Evolutionary conservation across 2,113 vertebrate species (phyloP), one percentile per base, ranked within the genome.

Genomic region (Chionodraco myersi): DNA sequence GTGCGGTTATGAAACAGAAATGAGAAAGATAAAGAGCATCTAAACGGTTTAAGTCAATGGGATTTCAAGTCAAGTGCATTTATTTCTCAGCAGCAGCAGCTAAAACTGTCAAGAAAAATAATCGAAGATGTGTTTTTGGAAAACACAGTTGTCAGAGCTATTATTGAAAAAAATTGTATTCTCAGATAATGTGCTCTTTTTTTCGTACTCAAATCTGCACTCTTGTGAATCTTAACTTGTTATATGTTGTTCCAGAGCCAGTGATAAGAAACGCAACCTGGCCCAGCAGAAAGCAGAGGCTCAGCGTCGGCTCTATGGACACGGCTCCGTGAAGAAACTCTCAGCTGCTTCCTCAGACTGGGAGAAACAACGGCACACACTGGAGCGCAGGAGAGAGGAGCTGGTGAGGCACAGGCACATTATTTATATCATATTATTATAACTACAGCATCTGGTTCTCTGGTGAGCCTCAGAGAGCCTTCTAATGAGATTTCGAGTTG

Each of bases 251-350:
- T 94, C 77, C 90, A 99, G 98, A 92, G 96, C 97, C 62, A 99
- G 98, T 7, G 98, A 99, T 94, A 98, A 98, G 94, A 97, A 97
- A 73, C 97, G 91, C 83, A 99, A 99, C 92, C 94, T 99, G 92
- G 98, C 97, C 34, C 97, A 97, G 88, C 97, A 99, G 87, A 99
- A 99, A 91, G 98, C 98, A 0, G 98, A 99, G 82, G 97, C 98
- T 82, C 98, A 98, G 82, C 96, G 94, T 74, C 95, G 98, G 7
- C 95, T 99, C 0, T 99, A 99, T 7, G 98, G 98, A 72, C 97
- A 99, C 52, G 96, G 97, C 57, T 94, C 97, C 60, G 92, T 96
- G 88, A 98, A 96, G 91, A 97, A 95, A 75, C 95, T 97, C 6
- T 94, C 96, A 0, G 96, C 97, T 0, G 94, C 96, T 47, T 98